Evolutionary conservation across 2,797 vertebrate genomes (phyloP).

Genomic region (Channallabes apus): DNA sequence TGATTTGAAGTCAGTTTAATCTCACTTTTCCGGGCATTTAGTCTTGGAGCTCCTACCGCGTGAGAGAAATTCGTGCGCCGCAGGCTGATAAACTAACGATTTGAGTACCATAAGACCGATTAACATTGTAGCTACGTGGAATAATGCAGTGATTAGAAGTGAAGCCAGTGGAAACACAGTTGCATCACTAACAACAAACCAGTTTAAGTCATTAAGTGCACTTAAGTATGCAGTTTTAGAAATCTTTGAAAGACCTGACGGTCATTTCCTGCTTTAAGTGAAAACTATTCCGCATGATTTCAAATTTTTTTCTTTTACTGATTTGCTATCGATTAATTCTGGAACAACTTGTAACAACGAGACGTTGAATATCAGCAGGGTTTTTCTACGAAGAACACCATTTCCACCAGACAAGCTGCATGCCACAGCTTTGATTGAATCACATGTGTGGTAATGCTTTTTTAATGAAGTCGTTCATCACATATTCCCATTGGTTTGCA

Average conservation of each 20-base stretch:
- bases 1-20: neutral
- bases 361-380: conserved; percentile 15
- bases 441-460: conserved; percentile 75
- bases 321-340: neutral
- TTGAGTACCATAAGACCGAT: neutral
- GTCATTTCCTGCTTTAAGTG: conserved; percentile 21
- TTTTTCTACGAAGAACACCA: conserved; percentile 8
- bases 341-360: neutral
- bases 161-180: neutral
- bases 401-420: conserved; percentile 28
- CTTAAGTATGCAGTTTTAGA: neutral
- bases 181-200: conserved; percentile 57
- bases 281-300: conserved; percentile 3
- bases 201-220: conserved; percentile 18
- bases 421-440: conserved; percentile 57
- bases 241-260: conserved; percentile 11
- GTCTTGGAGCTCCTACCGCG: neutral
- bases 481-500: conserved; percentile 64
- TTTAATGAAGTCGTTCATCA: conserved; percentile 84
- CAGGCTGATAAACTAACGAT: neutral
- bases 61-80: neutral
- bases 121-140: neutral
- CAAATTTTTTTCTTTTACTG: no score
- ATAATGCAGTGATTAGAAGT: neutral
- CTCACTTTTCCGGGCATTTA: neutral